Evolutionary conservation across 2,888 invertebrate genomes (phyloP).

Genomic region (Chymomyza fuscimana): DNA sequence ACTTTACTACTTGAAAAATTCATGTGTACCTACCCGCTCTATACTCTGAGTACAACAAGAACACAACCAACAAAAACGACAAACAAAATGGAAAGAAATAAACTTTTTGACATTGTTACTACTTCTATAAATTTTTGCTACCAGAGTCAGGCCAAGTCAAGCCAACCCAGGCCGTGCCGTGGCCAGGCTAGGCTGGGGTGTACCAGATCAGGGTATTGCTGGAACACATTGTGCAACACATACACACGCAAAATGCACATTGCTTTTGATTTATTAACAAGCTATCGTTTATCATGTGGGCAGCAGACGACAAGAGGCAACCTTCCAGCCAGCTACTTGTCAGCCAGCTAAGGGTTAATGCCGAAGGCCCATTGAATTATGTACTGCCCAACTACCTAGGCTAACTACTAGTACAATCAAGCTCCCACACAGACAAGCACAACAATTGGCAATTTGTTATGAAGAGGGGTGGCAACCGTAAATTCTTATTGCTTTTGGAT

Average conservation of each 20-base stretch:
- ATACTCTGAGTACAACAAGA: slow-evolving; percentile 1
- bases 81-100: slow-evolving; percentile 39
- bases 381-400: slow-evolving; percentile 23
- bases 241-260: slow-evolving; percentile 38
- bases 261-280: slow-evolving; percentile 69
- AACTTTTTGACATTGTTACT: slow-evolving; percentile 56
- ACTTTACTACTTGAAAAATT: slow-evolving; percentile 8
- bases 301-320: slow-evolving; percentile 7
- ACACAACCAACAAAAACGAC: slow-evolving; percentile 6
- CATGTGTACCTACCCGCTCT: background rate
- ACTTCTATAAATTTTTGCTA: slow-evolving; percentile 24
- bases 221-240: slow-evolving; percentile 12
- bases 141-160: background rate
- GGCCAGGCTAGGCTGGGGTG: slow-evolving; percentile 8
- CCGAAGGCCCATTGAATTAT: slow-evolving; percentile 36
- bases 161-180: slow-evolving; percentile 17
- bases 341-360: slow-evolving; percentile 60
- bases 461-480: background rate
- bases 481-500: background rate
- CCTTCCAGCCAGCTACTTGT: background rate
- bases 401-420: background rate
- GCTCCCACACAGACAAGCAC: background rate
- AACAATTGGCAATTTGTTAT: slow-evolving; percentile 36
- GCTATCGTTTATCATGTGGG: slow-evolving; percentile 69
- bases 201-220: background rate